Conservation (phyloP, 2,888 invertebrate species). For the Chrysolina oricalcia region DNA sequence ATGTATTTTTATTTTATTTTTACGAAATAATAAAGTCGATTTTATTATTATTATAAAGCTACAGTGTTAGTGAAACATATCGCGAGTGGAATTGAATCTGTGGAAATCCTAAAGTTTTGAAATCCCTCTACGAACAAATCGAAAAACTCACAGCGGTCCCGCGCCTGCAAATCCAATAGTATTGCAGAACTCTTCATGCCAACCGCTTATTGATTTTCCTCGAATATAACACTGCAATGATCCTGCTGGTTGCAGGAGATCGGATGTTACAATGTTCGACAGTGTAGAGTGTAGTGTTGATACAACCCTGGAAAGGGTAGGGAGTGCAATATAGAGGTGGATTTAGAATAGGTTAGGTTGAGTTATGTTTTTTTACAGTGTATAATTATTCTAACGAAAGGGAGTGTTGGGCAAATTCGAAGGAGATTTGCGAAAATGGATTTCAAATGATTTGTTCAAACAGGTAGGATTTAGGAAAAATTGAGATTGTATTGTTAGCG, state of each 20-base stretch:
- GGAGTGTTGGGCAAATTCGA: background rate
- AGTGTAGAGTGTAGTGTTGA: background rate
- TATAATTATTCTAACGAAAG: background rate
- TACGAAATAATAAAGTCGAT: no score
- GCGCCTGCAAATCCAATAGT: no score
- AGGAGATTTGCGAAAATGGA: background rate
- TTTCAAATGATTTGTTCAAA: background rate
- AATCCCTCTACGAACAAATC: no score
- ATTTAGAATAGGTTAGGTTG: background rate
- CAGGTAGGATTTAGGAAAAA: slow-evolving; percentile 1
- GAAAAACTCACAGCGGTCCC: no score
- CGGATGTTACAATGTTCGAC: background rate
- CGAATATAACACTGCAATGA: background rate
- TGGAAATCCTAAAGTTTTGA: no score
- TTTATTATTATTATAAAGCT: no score
- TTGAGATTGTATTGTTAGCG: no score
- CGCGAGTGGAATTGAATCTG: no score
- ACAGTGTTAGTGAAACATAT: no score
- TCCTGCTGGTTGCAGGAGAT: background rate
- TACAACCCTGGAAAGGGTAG: background rate
- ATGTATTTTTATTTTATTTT: no score
- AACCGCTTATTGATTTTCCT: background rate
- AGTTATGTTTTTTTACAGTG: background rate
- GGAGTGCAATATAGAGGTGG: background rate
- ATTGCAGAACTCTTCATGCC: background rate